These are phyloP conservation scores for Labeo catla DNA, from an alignment of 2,113 vertebrate genomes.

Conservation along the genomic window DNA sequence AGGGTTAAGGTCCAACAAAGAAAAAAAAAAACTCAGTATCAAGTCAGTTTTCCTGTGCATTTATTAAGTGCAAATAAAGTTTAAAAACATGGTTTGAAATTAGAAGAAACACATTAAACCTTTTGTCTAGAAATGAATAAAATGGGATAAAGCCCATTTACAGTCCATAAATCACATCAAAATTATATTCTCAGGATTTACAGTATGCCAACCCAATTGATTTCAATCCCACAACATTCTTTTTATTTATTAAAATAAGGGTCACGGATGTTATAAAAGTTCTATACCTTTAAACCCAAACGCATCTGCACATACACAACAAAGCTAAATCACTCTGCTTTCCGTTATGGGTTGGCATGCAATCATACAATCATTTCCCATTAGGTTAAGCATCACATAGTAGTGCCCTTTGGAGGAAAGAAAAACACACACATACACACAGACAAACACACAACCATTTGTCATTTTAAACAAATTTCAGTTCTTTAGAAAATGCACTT, in stretches of 20 bases:
- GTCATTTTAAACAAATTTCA: background rate
- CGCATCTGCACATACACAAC: constrained; percentile 19
- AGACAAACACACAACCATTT: background rate
- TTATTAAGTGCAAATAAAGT: constrained; percentile 79
- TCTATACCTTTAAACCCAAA: constrained; percentile 29
- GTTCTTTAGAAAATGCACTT: background rate
- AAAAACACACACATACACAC: background rate
- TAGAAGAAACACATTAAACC: constrained; percentile 56
- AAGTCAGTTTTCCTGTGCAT: constrained; percentile 52
- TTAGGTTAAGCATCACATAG: background rate
- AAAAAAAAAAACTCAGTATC: background rate
- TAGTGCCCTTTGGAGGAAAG: background rate
- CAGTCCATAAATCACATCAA: constrained; percentile 58
- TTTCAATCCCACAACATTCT: constrained; percentile 63
- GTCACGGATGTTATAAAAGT: constrained; percentile 8
- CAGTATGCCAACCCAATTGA: constrained; percentile 59
- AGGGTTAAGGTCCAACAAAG: constrained; percentile 4
- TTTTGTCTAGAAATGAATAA: constrained; percentile 46
- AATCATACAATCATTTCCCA: background rate
- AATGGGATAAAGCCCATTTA: constrained; percentile 47
- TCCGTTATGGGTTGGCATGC: constrained; percentile 4
- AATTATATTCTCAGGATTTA: constrained; percentile 61
- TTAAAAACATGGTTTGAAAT: constrained; percentile 66
- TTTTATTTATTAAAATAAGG: constrained; percentile 41
- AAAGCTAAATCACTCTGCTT: constrained; percentile 12